Evolutionary conservation across 2,888 invertebrate species (phyloP).

Genomic region (Heliconius sara): DNA sequence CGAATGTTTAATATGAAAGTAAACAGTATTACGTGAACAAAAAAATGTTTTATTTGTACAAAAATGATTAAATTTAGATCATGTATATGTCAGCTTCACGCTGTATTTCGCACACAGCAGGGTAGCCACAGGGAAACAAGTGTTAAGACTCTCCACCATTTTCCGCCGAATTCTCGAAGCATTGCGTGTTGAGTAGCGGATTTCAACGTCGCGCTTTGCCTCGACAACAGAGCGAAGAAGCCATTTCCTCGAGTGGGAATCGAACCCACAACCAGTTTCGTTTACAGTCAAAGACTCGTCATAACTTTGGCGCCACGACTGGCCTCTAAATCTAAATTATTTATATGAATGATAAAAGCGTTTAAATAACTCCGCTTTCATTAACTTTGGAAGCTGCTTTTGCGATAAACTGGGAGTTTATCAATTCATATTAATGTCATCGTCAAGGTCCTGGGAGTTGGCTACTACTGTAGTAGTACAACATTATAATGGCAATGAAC

Average conservation of each 20-base stretch:
- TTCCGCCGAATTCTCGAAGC: no score
- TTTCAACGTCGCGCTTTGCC: no score
- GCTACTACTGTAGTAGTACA: background rate
- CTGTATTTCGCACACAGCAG: no score
- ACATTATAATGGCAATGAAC: constrained; percentile 15
- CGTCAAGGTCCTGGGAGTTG: constrained; percentile 11
- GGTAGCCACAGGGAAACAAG: no score
- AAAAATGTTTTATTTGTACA: background rate
- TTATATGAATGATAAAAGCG: background rate
- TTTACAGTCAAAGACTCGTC: no score
- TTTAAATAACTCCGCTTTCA: constrained; percentile 5
- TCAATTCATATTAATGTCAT: constrained; percentile 23
- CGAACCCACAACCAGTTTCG: no score
- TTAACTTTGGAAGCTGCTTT: background rate
- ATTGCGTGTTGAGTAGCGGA: no score
- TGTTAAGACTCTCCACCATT: no score
- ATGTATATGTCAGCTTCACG: background rate
- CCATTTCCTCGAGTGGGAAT: no score
- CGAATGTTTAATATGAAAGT: background rate
- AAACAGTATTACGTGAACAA: background rate
- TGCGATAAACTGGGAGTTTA: constrained; percentile 18
- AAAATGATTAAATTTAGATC: background rate
- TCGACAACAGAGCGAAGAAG: no score
- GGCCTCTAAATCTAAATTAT: background rate
- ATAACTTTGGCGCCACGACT: no score